Evolutionary conservation across 2,797 vertebrate species (phyloP).

Genomic region (Onychomys leucogaster): DNA sequence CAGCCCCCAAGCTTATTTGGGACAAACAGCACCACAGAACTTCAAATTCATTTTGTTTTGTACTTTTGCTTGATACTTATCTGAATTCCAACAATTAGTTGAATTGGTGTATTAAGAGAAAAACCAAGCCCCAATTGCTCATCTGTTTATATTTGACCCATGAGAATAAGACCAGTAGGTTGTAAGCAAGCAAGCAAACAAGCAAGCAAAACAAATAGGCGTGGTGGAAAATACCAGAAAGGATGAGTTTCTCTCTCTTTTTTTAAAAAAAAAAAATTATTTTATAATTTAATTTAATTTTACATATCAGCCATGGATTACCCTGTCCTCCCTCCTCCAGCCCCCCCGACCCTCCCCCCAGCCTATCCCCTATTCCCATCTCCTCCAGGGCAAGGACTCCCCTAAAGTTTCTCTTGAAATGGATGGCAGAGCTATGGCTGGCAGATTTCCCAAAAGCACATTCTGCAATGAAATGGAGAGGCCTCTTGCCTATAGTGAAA

Average conservation of each 20-base stretch:
- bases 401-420: background rate
- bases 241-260: background rate
- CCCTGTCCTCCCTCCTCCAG: too few relatives aligned
- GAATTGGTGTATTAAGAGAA: background rate
- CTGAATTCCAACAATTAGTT: background rate
- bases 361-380: too few relatives aligned
- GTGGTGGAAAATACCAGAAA: background rate
- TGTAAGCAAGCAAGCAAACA: background rate
- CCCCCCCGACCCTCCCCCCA: too few relatives aligned
- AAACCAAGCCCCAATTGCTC: background rate
- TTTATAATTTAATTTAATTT: too few relatives aligned
- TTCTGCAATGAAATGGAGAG: background rate
- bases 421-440: background rate
- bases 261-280: too few relatives aligned
- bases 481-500: background rate
- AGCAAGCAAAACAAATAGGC: background rate
- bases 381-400: too few relatives aligned
- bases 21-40: background rate
- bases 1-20: background rate
- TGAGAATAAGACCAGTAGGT: background rate
- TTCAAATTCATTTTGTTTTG: constrained; percentile 4
- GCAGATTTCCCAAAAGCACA: background rate
- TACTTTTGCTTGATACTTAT: constrained; percentile 10
- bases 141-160: background rate
- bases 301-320: too few relatives aligned